phyloP scores from a whole-genome alignment of 2,888 invertebrate genomes.

The Drosophila maculinotata region DNA sequence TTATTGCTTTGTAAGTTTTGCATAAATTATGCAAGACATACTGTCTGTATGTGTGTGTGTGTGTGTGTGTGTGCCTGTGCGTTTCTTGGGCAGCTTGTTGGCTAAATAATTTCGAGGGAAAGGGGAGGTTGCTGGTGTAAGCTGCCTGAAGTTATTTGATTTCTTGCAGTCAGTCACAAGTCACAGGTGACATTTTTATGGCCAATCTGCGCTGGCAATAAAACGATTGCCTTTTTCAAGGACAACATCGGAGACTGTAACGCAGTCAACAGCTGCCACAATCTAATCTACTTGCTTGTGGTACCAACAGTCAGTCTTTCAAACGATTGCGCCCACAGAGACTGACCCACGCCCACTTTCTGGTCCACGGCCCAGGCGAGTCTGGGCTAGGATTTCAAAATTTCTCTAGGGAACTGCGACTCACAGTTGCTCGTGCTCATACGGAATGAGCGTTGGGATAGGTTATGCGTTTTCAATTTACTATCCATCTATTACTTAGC shows the following conservation, averaged over 20 bases:
- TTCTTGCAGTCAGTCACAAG: conserved; percentile 58
- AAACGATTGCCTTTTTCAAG: conserved; percentile 69
- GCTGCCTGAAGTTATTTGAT: conserved; percentile 75
- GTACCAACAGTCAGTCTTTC: conserved; percentile 41
- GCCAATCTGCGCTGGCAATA: conserved; percentile 76
- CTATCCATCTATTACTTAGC: conserved; percentile 13
- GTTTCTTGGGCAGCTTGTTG: conserved; percentile 2
- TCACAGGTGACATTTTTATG: conserved; percentile 81
- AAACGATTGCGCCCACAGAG: conserved; percentile 22
- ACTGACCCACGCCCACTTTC: background rate
- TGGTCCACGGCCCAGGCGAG: too few relatives aligned
- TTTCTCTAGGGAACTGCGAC: conserved; percentile 67
- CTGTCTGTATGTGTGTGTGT: conserved; percentile 1
- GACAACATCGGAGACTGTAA: conserved; percentile 25
- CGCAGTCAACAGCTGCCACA: conserved; percentile 35
- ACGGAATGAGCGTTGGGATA: conserved; percentile 45
- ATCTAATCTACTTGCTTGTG: conserved; percentile 47
- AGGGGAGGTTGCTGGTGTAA: background rate
- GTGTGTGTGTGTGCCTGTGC: conserved; percentile 1
- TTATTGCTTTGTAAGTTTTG: conserved; percentile 71
- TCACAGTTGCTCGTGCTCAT: conserved; percentile 34
- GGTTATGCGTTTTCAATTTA: conserved; percentile 59
- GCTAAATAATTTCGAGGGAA: conserved; percentile 21
- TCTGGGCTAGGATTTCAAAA: conserved; percentile 60
- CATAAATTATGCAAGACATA: conserved; percentile 72